Evolutionary conservation across 2,113 vertebrate species (phyloP), one percentile per base, ranked within the genome.

Genomic region (Salvelinus alpinus): DNA sequence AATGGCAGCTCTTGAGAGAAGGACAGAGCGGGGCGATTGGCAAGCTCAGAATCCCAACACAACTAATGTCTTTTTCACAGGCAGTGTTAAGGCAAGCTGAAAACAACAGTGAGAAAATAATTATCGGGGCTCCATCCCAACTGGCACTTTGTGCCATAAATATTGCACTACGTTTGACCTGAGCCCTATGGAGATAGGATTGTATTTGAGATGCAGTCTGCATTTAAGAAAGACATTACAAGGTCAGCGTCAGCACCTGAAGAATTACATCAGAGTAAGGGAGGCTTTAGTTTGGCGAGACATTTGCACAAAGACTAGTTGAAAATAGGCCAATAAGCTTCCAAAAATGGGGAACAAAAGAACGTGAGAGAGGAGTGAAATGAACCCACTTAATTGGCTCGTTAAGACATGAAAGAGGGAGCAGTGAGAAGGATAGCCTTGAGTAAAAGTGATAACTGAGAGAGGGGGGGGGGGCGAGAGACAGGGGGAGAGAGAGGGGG

Each of bases 381-480:
- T 86, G 79, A 79, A 81, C 65, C 76, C 44, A 77, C 80, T 82
- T 90, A 86, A 90, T 90, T 87, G 85, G 82, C 83, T 87, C 89
- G 86, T 90, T 90, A 82, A 80, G 84, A 82, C 77, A 84, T 86
- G 82, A 86, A 83, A 85, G 81, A 73, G 27, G 70, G 71, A 44
- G 71, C 51, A 78, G 78, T 27, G 68, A 79, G 74, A 44, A 80
- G 48, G 67, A 73, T 79, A 70, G 79, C 80, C 72, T 82, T 82
- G 84, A 87, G 80, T 77, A 74, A 69, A 84, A 77, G 77, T 62
- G 82, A 80, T 77, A 74, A 81, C 71, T 59, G 75, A 38, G 7
- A 38, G 34, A 38, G 8, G 8, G 0, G 1, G 31, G 1, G 4
- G 7, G 38, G 2, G 38, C 0, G 38, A 44, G 38, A 44, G 38